Evolutionary conservation across 1,140 invertebrate genomes (phyloP).

Genomic region (Cherax quadricarinatus): DNA sequence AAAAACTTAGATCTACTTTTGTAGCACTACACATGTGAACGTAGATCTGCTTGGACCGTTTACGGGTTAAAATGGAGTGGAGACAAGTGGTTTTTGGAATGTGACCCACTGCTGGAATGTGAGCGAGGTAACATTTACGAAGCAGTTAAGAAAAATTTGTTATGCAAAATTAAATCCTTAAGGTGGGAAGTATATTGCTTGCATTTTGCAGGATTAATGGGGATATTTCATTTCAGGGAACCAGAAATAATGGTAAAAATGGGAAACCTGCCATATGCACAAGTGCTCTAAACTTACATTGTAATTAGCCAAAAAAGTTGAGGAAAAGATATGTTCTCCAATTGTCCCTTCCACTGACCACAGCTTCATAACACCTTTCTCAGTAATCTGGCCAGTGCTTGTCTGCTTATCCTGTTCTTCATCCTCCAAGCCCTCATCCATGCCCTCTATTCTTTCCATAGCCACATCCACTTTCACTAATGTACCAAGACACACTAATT

Average conservation of each 20-base stretch:
- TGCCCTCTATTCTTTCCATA: background rate
- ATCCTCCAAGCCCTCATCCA: background rate
- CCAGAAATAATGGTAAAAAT: background rate
- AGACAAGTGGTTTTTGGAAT: no score
- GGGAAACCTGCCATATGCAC: background rate
- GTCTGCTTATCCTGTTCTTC: background rate
- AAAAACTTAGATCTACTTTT: no score
- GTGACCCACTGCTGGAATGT: no score
- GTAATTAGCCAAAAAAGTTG: background rate
- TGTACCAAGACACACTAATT: background rate
- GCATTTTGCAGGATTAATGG: no score
- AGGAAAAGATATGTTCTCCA: background rate
- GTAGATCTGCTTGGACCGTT: no score
- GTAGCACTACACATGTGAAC: no score
- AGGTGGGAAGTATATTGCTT: no score
- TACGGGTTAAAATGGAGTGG: no score
- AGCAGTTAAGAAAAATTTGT: no score
- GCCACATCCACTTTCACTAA: background rate
- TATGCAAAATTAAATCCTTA: no score
- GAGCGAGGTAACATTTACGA: no score
- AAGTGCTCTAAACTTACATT: background rate
- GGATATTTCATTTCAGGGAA: no score
- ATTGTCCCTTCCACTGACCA: background rate
- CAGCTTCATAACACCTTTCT: background rate
- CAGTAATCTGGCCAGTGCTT: background rate